Percentiles rank a stretch among this genome's conserved stretches.
phyloP scores from a whole-genome alignment of 2,888 invertebrate species.

The Nemapogon koenigi region DNA sequence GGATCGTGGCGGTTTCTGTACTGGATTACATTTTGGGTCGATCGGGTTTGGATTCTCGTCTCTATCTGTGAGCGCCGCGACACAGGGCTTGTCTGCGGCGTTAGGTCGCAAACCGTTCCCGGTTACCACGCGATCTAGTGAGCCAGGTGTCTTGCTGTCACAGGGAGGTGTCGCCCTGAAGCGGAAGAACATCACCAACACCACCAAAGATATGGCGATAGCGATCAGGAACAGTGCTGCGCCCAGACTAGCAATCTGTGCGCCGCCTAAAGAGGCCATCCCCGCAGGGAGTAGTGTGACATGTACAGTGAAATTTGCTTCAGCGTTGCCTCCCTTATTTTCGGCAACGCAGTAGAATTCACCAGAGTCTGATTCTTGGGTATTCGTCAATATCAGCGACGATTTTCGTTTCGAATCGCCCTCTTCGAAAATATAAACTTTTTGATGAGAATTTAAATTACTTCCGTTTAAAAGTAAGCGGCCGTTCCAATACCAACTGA shows the following conservation, averaged over 20 bases:
- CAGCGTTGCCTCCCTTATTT: slow-evolving; percentile 86
- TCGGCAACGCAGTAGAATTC: slow-evolving; percentile 91
- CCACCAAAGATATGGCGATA: slow-evolving; percentile 72
- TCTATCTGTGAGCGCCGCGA: slow-evolving; percentile 64
- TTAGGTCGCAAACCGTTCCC: slow-evolving; percentile 57
- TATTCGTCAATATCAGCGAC: slow-evolving; percentile 78
- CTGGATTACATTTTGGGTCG: slow-evolving; percentile 66
- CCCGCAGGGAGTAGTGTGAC: slow-evolving; percentile 80
- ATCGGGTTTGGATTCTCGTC: slow-evolving; percentile 42
- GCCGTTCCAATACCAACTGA: slow-evolving; percentile 90
- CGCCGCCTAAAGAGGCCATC: slow-evolving; percentile 81
- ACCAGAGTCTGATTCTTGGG: slow-evolving; percentile 81
- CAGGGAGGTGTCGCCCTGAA: slow-evolving; percentile 75
- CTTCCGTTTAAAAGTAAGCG: slow-evolving; percentile 78
- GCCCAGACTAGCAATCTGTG: slow-evolving; percentile 85
- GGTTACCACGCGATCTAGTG: slow-evolving; percentile 75
- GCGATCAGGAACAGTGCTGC: slow-evolving; percentile 82
- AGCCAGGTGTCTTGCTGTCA: slow-evolving; percentile 79
- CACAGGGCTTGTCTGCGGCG: slow-evolving; percentile 58
- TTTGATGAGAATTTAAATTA: slow-evolving; percentile 79
- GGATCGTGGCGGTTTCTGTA: slow-evolving; percentile 74
- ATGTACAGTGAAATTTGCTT: slow-evolving; percentile 88
- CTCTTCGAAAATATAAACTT: slow-evolving; percentile 77
- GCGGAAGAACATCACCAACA: slow-evolving; percentile 76
- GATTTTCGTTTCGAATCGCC: slow-evolving; percentile 80